Conservation (phyloP, 2,888 invertebrate genomes). For the Andrena flavipes region DNA sequence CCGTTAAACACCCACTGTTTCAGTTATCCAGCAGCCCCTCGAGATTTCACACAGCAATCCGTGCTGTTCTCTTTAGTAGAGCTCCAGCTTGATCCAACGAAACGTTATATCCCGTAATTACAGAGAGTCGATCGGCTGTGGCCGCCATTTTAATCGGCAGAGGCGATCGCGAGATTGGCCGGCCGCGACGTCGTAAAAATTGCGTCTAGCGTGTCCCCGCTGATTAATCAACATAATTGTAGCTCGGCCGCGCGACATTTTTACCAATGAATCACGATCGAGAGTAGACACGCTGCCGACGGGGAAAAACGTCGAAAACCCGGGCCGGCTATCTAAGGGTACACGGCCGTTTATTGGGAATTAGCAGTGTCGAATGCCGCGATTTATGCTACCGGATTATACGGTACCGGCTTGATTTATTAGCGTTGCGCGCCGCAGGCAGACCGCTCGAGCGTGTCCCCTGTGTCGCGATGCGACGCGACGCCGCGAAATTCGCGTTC, state of each 20-base stretch:
- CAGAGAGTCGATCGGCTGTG: neutral
- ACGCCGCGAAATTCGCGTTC: slow-evolving; percentile 48
- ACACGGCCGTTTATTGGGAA: slow-evolving; percentile 51
- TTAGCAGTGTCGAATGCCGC: slow-evolving; percentile 56
- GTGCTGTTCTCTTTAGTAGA: neutral
- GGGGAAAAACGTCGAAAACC: slow-evolving; percentile 27
- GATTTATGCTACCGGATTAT: slow-evolving; percentile 66
- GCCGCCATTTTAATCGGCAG: slow-evolving; percentile 37
- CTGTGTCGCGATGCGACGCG: slow-evolving; percentile 32
- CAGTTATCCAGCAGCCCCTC: slow-evolving; percentile 5
- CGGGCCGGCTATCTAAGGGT: slow-evolving; percentile 31
- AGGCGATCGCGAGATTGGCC: slow-evolving; percentile 12
- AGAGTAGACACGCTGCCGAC: neutral
- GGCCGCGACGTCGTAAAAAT: neutral
- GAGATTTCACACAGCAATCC: neutral
- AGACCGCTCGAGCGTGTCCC: slow-evolving; percentile 45
- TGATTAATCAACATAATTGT: slow-evolving; percentile 55
- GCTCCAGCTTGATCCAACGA: neutral
- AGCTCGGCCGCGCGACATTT: slow-evolving; percentile 1
- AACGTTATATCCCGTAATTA: slow-evolving; percentile 53
- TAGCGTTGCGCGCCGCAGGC: slow-evolving; percentile 6
- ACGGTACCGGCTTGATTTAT: slow-evolving; percentile 59
- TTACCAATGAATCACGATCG: slow-evolving; percentile 35
- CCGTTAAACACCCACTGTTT: neutral
- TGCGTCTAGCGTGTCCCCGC: slow-evolving; percentile 12